Base-by-base conservation (phyloP, 2,888 invertebrate species). In the Mesorhabditis sp. region DNA sequence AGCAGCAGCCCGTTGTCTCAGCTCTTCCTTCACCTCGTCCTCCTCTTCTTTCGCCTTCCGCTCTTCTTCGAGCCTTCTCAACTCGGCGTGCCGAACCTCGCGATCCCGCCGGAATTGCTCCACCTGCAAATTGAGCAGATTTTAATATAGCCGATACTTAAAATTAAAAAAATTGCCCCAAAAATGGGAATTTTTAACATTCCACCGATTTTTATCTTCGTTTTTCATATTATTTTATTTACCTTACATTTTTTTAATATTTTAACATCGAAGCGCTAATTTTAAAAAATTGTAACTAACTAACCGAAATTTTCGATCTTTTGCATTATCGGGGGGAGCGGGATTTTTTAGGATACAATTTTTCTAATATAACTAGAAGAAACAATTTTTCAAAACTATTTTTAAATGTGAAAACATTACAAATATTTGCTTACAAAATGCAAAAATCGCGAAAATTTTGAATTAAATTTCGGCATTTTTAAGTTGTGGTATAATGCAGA, bases 71-170 rank as follows among this genome's bases (percentile, higher is more conserved):
- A 79, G 78, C 65, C 83, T 69, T 66, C 82, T 82, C 68, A 82
- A 65, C 67, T 84, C 83, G 5, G 76, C 70, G 10, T 80, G 74
- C 10, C 80, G 73, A 72, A 80, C 80, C 65, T 84, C 84, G n/a
- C 84, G 79, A 68, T 84, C 84, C 45, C 84, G 68, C 67, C 78
- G 80, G 76, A 84, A 84, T 5, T 76, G 80, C 6, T 84, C 84
- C 5, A 81, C 76, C 78, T 78, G 45, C 15, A 61, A 72, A 63
- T n/a, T 10, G 42, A 63, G 7, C 41, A 41, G 41, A 6, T 28
- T 4, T 15, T n/a, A 5, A 28, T 44, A 2, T 3, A 15, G 64
- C 64, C 28, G 28, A n/a, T 50, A 10, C 58, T 13, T 13, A 13
- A 10, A n/a, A 10, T 2, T 13, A 10, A 13, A 13, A 13, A 13